Evolutionary conservation across 2,888 invertebrate genomes (phyloP).

Genomic region (Tetragnatha montana): DNA sequence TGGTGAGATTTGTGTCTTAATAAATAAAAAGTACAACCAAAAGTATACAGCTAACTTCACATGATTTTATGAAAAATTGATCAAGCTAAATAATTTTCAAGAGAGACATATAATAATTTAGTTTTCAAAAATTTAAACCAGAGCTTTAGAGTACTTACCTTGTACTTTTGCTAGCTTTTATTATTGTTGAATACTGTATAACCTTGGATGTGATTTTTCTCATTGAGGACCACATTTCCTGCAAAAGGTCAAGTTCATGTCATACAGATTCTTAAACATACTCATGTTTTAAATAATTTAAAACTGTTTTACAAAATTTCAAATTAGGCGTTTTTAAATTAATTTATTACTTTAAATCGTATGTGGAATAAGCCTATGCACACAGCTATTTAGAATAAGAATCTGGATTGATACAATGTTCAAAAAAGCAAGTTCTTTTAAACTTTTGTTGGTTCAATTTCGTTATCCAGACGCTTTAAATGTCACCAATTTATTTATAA

Average conservation of each 20-base stretch:
- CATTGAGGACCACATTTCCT: conserved; percentile 50
- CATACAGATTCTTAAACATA: background rate
- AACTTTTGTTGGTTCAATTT: too few species aligned
- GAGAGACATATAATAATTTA: background rate
- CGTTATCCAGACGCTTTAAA: too few species aligned
- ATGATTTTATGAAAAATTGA: too few species aligned
- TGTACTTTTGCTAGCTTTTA: conserved; percentile 15
- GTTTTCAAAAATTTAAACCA: background rate
- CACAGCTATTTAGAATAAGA: too few species aligned
- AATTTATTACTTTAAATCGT: too few species aligned
- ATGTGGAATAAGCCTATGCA: too few species aligned
- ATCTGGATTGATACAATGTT: too few species aligned
- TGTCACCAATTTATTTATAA: too few species aligned
- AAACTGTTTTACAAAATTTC: background rate
- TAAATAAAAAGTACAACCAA: too few species aligned
- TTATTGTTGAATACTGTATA: background rate
- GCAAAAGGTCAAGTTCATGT: background rate
- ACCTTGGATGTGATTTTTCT: conserved; percentile 5
- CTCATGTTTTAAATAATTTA: background rate
- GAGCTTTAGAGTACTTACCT: conserved; percentile 1
- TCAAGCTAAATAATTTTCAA: background rate
- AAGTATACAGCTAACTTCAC: too few species aligned
- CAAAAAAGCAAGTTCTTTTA: too few species aligned
- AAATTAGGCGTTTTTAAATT: background rate
- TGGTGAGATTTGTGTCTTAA: too few species aligned